These are phyloP conservation scores for Eurytoma adleriae DNA, from an alignment of 2,888 invertebrate genomes.

Conservation along the genomic window DNA sequence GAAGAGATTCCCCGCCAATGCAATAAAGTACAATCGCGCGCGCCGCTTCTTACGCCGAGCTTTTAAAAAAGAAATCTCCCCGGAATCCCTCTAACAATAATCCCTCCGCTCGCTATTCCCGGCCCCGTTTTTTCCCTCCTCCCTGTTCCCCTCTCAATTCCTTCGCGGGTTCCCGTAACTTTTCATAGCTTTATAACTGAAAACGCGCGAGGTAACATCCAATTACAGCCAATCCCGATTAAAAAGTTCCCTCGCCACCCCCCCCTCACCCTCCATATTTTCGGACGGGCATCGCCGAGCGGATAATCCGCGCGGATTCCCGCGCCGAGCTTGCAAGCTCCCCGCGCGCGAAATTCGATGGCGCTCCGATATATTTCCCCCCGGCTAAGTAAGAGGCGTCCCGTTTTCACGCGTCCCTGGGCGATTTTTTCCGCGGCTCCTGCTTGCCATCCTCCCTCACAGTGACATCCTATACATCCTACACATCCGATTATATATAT, in stretches of 20 bases:
- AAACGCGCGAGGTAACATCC: slow-evolving; percentile 35
- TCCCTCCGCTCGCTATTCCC: not conserved
- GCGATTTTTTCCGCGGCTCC: no score
- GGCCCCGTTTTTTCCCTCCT: no score
- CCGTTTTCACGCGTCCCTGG: not conserved
- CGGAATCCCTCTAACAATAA: slow-evolving; percentile 19
- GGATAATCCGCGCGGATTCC: slow-evolving; percentile 26
- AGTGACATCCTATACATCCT: no score
- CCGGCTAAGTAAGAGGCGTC: not conserved
- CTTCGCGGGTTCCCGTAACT: slow-evolving; percentile 18
- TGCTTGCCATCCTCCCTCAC: no score
- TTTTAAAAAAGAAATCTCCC: slow-evolving; percentile 3
- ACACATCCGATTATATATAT: not conserved
- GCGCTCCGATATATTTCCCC: not conserved
- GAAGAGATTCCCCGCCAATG: not conserved
- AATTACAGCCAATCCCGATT: slow-evolving; percentile 39
- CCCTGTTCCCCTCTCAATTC: not conserved
- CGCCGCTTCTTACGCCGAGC: not conserved
- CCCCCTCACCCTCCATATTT: not conserved
- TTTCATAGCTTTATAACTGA: slow-evolving; percentile 36
- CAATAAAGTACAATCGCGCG: slow-evolving; percentile 5
- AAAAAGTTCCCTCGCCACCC: slow-evolving; percentile 22
- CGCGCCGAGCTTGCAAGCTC: not conserved
- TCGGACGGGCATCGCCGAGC: not conserved
- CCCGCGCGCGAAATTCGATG: slow-evolving; percentile 11